Evolutionary conservation across 2,888 invertebrate species (phyloP).

Genomic region (Zygogramma bicolorata): DNA sequence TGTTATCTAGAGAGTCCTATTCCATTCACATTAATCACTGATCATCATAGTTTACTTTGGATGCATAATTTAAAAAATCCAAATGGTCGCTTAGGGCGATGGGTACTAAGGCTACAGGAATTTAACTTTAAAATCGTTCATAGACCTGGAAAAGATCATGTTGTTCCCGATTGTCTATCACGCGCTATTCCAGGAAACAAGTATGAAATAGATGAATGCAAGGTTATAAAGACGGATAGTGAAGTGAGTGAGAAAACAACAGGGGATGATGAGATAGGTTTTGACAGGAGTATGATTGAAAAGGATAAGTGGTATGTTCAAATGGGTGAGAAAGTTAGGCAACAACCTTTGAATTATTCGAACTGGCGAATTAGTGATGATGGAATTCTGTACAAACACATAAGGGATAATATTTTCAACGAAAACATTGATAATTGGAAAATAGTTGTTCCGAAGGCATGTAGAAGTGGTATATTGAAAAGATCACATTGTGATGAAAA

Average conservation of each 20-base stretch:
- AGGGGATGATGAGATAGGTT: neutral
- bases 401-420: neutral
- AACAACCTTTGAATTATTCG: neutral
- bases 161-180: no score
- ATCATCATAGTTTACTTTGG: slow-evolving; percentile 24
- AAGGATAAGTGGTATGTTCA: neutral
- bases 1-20: slow-evolving; percentile 34
- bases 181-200: neutral
- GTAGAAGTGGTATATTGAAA: neutral
- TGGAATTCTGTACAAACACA: neutral
- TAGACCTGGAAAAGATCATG: no score
- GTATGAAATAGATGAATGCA: no score
- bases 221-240: no score
- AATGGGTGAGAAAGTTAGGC: neutral
- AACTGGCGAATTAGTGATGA: neutral
- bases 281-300: neutral
- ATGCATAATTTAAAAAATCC: slow-evolving; percentile 8
- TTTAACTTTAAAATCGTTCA: no score
- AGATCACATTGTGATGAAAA: neutral
- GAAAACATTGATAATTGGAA: neutral
- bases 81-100: slow-evolving; percentile 18
- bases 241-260: neutral
- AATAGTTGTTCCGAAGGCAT: neutral
- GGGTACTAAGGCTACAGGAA: no score
- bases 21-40: slow-evolving; percentile 34